These are phyloP conservation scores for Acleris emargana DNA, from an alignment of 2,888 invertebrate genomes.

Conservation along the genomic window DNA sequence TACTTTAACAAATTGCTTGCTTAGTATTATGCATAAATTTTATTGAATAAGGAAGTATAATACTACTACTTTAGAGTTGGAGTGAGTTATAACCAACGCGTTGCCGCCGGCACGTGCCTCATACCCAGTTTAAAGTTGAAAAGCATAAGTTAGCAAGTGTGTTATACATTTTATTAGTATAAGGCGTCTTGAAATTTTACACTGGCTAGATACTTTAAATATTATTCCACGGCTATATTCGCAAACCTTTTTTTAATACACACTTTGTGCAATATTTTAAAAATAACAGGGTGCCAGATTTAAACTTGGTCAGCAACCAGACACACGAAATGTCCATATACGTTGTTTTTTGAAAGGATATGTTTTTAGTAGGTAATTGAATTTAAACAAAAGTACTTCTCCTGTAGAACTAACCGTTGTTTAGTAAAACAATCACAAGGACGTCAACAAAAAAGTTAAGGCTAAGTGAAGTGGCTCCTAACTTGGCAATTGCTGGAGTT, in stretches of 20 bases:
- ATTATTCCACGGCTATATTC: conserved; percentile 15
- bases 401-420: neutral
- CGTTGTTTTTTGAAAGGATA: no score
- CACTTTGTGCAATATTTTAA: no score
- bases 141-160: conserved; percentile 14
- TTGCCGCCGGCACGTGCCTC: neutral
- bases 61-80: neutral
- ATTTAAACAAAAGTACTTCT: neutral
- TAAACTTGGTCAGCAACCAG: no score
- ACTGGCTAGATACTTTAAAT: conserved; percentile 22
- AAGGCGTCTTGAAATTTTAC: conserved; percentile 25
- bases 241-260: neutral
- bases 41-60: conserved; percentile 1
- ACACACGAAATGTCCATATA: no score
- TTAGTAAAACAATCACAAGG: neutral
- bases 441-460: conserved; percentile 6
- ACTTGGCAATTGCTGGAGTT: conserved; percentile 1
- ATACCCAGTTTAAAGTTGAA: conserved; percentile 10
- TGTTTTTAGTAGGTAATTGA: no score
- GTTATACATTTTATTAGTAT: conserved; percentile 9
- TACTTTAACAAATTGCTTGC: conserved; percentile 34
- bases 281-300: no score
- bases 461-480: neutral
- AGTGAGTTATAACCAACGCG: neutral
- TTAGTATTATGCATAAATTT: conserved; percentile 18